Base-by-base conservation (phyloP, 2,888 invertebrate species). In the Chaetogeoica ovagalla region DNA sequence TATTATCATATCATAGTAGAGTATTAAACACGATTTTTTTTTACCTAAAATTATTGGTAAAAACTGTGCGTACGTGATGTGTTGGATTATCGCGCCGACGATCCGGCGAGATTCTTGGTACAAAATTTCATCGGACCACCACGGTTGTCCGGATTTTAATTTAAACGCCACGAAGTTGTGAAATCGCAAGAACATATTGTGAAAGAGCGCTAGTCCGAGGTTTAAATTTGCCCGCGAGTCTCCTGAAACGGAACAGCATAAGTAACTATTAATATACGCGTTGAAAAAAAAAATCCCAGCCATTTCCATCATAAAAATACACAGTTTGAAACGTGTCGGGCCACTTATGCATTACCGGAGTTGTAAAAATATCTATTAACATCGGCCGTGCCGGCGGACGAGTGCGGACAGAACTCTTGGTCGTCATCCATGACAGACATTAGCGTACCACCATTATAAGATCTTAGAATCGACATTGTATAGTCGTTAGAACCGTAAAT, bases 1-100 rank as follows among this genome's bases (percentile, higher is more conserved):
- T 43, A 43, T 43, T 7, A 43, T 9, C n/a, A n/a, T 30, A 4
- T 30, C 4, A 43, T 43, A 1, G 43, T 43, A 9, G 9, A 43
- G 8, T 43, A 43, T 7, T 43, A 2, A 4, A 43, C 43, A 7
- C 2, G 1, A 43, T 43, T 43, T 7, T 48, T 13, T 11, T 57
- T 23, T 87, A 86, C 94, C 94, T 82, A 94, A 87, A 19, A 94
- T 86, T 73, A 90, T 88, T 17, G 92, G 91, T 82, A 94, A 85
- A 93, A 94, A 95, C 84, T 93, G 91, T 74, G 90, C 89, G 86
- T 91, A 94, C 0, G 94, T 92, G 75, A 95, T 91, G 84, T 92
- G 92, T 84, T 94, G 93, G 83, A 94, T 89, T 85, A 93, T 90
- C 23, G 93, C 93, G 0, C 93, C 88, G 1, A 94, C 93, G 30